Percentiles rank a stretch among this genome's conserved stretches.
Evolutionary conservation across 2,113 vertebrate genomes (phyloP).

Genomic region (Macquaria ambigua): DNA sequence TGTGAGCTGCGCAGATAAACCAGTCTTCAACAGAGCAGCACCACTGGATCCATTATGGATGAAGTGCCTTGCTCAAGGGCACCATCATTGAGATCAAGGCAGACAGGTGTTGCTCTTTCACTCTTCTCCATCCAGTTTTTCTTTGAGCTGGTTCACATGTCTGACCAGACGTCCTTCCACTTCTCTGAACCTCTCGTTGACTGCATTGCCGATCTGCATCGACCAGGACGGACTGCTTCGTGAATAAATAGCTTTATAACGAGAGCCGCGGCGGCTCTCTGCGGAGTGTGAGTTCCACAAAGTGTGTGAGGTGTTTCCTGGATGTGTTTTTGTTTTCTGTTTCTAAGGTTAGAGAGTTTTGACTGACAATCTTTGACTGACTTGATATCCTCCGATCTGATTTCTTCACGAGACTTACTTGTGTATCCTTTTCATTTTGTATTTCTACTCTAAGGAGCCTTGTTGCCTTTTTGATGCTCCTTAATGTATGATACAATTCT

Average conservation of each 20-base stretch:
- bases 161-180: neutral
- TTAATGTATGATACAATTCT: slow-evolving; percentile 83
- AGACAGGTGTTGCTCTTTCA: slow-evolving; percentile 16
- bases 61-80: slow-evolving; percentile 11
- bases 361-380: slow-evolving; percentile 85
- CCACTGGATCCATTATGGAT: neutral
- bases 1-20: neutral
- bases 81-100: neutral
- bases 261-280: slow-evolving; percentile 45
- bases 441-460: slow-evolving; percentile 79
- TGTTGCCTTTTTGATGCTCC: slow-evolving; percentile 61
- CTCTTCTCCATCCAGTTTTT: neutral
- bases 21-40: neutral
- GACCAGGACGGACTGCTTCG: slow-evolving; percentile 52
- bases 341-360: slow-evolving; percentile 73
- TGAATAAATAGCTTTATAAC: slow-evolving; percentile 73
- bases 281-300: slow-evolving; percentile 59
- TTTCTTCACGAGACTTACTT: slow-evolving; percentile 61
- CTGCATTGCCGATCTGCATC: slow-evolving; percentile 37
- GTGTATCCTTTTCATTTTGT: slow-evolving; percentile 72
- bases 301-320: slow-evolving; percentile 62
- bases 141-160: slow-evolving; percentile 29
- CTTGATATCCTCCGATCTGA: slow-evolving; percentile 58
- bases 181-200: slow-evolving; percentile 12
- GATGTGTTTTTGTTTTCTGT: slow-evolving; percentile 48